These are phyloP conservation scores for Lycia hirtaria DNA, from an alignment of 2,888 invertebrate species.

Conservation along the genomic window DNA sequence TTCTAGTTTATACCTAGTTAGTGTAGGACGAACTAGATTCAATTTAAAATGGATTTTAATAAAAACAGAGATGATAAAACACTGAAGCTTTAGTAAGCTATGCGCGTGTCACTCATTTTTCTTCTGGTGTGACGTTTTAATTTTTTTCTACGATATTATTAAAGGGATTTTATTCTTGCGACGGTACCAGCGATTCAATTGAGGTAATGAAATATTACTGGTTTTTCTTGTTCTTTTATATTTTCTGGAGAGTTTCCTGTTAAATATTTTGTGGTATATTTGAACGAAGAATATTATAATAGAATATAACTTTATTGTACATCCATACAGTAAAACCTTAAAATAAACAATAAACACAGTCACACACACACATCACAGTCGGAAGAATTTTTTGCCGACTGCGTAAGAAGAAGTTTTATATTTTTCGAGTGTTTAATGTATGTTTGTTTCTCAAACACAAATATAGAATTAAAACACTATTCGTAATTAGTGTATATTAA, in stretches of 20 bases:
- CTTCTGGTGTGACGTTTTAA: slow-evolving; percentile 17
- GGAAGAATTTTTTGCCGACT: too few relatives aligned
- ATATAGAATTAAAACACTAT: too few relatives aligned
- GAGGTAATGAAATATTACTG: slow-evolving; percentile 11
- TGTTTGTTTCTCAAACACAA: too few relatives aligned
- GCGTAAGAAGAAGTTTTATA: too few relatives aligned
- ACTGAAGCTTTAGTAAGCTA: not conserved
- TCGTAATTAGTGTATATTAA: too few relatives aligned
- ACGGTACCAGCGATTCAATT: slow-evolving; percentile 13
- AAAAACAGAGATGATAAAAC: slow-evolving; percentile 8
- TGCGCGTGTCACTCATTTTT: slow-evolving; percentile 12
- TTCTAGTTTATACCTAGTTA: not conserved
- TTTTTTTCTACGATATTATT: slow-evolving; percentile 15
- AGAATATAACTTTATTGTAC: too few relatives aligned
- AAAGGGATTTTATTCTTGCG: not conserved
- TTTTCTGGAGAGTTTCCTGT: not conserved
- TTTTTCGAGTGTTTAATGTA: too few relatives aligned
- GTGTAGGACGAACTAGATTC: not conserved
- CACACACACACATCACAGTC: too few relatives aligned
- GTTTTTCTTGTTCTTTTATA: not conserved
- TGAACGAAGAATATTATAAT: too few relatives aligned
- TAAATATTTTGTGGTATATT: not conserved
- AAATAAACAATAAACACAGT: too few relatives aligned
- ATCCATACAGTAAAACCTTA: too few relatives aligned
- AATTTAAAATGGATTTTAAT: slow-evolving; percentile 32